Conservation (phyloP, 2,888 invertebrate species). For the Leptinotarsa tumamoca region DNA sequence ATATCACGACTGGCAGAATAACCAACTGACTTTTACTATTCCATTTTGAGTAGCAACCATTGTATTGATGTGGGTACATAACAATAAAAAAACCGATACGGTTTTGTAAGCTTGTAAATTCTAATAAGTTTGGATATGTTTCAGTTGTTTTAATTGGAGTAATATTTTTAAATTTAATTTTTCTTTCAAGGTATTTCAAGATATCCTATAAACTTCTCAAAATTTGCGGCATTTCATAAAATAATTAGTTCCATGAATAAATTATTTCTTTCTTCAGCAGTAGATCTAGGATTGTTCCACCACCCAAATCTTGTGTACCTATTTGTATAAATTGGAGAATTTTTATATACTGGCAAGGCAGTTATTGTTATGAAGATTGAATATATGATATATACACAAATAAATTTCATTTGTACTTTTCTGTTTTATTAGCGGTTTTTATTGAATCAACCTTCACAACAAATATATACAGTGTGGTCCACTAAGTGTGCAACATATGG, state of each 20-base stretch:
- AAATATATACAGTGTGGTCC: no score
- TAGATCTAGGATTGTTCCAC: constrained; percentile 10
- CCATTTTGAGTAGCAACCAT: no score
- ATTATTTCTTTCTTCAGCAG: background rate
- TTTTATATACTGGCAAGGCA: constrained; percentile 26
- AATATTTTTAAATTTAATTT: background rate
- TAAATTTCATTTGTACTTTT: constrained; percentile 21
- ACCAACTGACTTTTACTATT: no score
- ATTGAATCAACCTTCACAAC: no score
- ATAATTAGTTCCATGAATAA: constrained; percentile 14
- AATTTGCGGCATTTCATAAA: background rate
- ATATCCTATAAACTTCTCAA: background rate
- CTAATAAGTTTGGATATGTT: no score
- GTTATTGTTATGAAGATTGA: constrained; percentile 18
- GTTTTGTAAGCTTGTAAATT: no score
- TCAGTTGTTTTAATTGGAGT: no score
- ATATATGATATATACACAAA: constrained; percentile 23
- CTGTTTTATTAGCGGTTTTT: background rate
- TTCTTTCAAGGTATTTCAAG: background rate
- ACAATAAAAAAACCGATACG: no score
- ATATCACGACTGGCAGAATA: no score
- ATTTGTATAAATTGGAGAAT: constrained; percentile 22
- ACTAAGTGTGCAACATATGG: no score
- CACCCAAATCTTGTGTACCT: constrained; percentile 16
- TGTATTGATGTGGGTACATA: no score